Evolutionary conservation across 2,113 vertebrate genomes (phyloP), one percentile per base, ranked within the genome.

Genomic region (Lampris incognitus): DNA sequence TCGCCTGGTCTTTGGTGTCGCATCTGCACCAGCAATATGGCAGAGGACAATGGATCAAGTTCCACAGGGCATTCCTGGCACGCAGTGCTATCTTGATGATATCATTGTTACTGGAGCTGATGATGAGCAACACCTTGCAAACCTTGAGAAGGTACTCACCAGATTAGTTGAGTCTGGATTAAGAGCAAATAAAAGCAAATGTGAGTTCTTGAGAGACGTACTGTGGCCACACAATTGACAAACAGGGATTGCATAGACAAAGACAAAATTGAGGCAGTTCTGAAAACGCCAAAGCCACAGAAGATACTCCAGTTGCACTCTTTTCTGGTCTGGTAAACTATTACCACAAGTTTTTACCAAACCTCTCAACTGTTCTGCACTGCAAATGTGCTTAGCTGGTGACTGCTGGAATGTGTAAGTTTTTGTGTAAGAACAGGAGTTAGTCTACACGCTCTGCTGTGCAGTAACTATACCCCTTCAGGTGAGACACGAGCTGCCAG

Each of bases 181-280:
- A 2, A 64, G n/a, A 50, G 64, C 62, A 9, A 68, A 69, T 6
- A 24, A 71, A 48, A 38, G 37, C 5, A 72, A 76, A 10, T 62
- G 41, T 39, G 66, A 64, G 37, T 79, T 74, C 41, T 85, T 81
- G 6, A 69, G 70, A 50, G 60, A 70, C 6, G 58, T 72, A 72
- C 66, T 72, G 52, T 63, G 81, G 65, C 9, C 77, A 74, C 1
- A 40, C 6, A 10, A 66, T 80, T 37, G 74, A 69, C 55, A 46
- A 40, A 9, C 38, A 74, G 24, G 24, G 3, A 48, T 40, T 77
- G 10, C 69, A 69, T 41, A 70, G 66, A 36, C 11, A 48, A 54
- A n/a, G 41, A 86, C 61, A 78, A 85, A 11, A 51, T 70, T 7
- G 51, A 58, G 38, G 54, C 73, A 41, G 38, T 68, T 3, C 10